phyloP scores from a whole-genome alignment of 1,140 invertebrate genomes.

The Bombus turneri region DNA sequence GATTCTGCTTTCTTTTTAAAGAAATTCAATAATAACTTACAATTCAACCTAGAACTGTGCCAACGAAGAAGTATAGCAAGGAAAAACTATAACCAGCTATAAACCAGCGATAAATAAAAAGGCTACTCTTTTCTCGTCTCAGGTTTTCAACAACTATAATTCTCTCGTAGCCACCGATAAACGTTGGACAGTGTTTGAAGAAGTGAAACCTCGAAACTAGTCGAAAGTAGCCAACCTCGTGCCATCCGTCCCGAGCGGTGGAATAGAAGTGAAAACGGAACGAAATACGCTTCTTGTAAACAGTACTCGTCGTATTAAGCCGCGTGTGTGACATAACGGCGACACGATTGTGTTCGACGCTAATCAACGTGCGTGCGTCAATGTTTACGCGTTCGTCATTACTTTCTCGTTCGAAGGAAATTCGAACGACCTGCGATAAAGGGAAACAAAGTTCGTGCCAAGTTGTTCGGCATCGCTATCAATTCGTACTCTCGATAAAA shows the following conservation, averaged over 20 bases:
- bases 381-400: not conserved
- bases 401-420: constrained; percentile 9
- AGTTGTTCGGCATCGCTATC: not conserved
- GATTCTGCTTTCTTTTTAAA: not conserved
- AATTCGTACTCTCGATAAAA: not conserved
- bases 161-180: not conserved
- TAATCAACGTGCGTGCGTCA: not conserved
- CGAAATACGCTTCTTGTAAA: constrained; percentile 49
- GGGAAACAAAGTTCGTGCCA: not conserved
- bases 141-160: not conserved
- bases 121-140: not conserved
- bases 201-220: constrained; percentile 34
- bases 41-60: not conserved
- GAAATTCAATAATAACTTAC: not conserved
- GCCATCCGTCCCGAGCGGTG: not conserved
- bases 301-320: constrained; percentile 32
- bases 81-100: not conserved
- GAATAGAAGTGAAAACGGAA: constrained; percentile 61
- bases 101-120: not conserved
- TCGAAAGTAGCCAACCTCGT: constrained; percentile 19
- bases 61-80: not conserved
- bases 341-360: constrained; percentile 29
- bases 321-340: constrained; percentile 56
- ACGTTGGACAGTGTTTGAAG: not conserved
- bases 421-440: not conserved